phyloP scores from a whole-genome alignment of 1,140 invertebrate genomes.

The Ctenoplectra terminalis region DNA sequence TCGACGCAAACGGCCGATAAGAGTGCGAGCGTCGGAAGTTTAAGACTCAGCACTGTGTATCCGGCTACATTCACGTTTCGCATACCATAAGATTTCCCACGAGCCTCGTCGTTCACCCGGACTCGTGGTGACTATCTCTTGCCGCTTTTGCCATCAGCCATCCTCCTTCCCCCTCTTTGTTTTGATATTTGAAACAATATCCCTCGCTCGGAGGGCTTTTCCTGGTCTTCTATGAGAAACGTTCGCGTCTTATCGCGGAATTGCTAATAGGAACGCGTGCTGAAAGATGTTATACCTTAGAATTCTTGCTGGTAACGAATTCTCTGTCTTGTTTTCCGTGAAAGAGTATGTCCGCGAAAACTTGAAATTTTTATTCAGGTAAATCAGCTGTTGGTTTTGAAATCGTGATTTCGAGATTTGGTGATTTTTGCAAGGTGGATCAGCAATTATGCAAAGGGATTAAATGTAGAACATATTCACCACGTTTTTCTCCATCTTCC shows the following conservation, averaged over 20 bases:
- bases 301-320: not conserved
- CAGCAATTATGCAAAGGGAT: no score
- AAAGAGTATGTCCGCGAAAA: no score
- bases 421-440: no score
- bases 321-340: not conserved
- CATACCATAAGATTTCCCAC: slow-evolving; percentile 80
- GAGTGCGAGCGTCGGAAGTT: slow-evolving; percentile 47
- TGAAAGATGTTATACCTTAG: not conserved
- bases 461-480: no score
- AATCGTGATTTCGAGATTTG: not conserved
- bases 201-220: not conserved
- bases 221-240: not conserved
- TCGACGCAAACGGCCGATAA: slow-evolving; percentile 55
- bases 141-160: not conserved
- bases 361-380: not conserved
- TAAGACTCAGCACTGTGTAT: slow-evolving; percentile 20
- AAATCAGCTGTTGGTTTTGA: not conserved
- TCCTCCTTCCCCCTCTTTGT: slow-evolving; percentile 33
- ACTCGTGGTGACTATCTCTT: slow-evolving; percentile 59
- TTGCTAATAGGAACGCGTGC: not conserved
- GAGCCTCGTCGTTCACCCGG: slow-evolving; percentile 78
- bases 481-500: no score
- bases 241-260: slow-evolving; percentile 8
- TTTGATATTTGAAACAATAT: slow-evolving; percentile 51
- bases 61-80: slow-evolving; percentile 48